Evolutionary conservation across 2,797 vertebrate species (phyloP).

Genomic region (Lithobates sylvaticus): DNA sequence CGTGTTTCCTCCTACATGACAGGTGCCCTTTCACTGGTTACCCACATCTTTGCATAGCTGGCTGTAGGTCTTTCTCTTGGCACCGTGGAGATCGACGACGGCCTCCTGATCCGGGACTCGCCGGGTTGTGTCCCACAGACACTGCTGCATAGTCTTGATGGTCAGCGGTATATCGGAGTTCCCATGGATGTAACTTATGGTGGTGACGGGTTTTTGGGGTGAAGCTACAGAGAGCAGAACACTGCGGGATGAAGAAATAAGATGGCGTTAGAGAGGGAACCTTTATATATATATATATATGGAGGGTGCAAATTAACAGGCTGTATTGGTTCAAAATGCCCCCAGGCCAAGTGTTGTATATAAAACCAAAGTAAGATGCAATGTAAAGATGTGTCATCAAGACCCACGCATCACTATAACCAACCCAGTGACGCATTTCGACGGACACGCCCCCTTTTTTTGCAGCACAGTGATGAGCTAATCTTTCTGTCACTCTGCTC

Average conservation of each 20-base stretch:
- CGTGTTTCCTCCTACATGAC: background rate
- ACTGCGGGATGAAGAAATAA: slow-evolving; percentile 70
- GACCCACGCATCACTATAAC: too few relatives aligned
- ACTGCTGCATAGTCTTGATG: slow-evolving; percentile 76
- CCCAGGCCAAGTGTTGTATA: too few relatives aligned
- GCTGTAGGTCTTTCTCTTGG: slow-evolving; percentile 82
- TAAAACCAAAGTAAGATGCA: too few relatives aligned
- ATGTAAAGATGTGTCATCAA: too few relatives aligned
- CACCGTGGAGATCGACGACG: slow-evolving; percentile 77
- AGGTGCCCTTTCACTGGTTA: background rate
- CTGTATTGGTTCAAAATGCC: background rate
- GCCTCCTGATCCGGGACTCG: slow-evolving; percentile 82
- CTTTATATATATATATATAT: too few relatives aligned
- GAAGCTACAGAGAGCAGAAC: slow-evolving; percentile 69
- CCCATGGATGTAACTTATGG: slow-evolving; percentile 86
- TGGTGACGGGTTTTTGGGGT: slow-evolving; percentile 71
- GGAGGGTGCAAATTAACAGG: too few relatives aligned
- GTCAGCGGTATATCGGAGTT: slow-evolving; percentile 67
- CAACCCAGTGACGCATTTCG: too few relatives aligned
- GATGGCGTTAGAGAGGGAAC: too few relatives aligned
- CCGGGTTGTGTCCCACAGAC: slow-evolving; percentile 74
- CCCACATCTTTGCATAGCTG: slow-evolving; percentile 84
- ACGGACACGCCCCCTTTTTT: too few relatives aligned
- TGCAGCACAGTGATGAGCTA: too few relatives aligned
- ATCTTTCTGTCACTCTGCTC: too few relatives aligned